Evolutionary conservation across 92 coral and sea anemone genomes (phyloP), one percentile per base, ranked within the genome.

Genomic region (Porites divaricata): DNA sequence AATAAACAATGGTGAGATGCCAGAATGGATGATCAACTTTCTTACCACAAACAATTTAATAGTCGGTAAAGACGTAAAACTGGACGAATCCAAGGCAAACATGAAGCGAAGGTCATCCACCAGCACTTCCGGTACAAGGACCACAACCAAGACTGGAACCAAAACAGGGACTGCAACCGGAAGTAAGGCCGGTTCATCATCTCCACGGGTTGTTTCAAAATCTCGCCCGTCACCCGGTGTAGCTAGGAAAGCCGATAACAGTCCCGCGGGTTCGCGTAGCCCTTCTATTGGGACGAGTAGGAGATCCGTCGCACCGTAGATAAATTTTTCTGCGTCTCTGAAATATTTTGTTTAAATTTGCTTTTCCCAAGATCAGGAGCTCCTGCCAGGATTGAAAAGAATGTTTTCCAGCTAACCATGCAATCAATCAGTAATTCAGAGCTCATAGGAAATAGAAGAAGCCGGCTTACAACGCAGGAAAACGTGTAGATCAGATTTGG

Each of bases 11-110:
- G 95, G 98, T 3, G 98, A 92, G 75, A 94, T 94, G 98, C 98
- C 98, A 8, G 95, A 94, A 35, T 94, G 98, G 98, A 92, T 94
- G 98, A 70, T 89, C 2, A 92, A 94, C 67, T 94, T 94, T 81
- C 95, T 94, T 51, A 85, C 84, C 16, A 89, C 92, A 19, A 94
- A 94, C 75, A 88, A 94, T 78, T 73, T 94, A 17, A 75, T 91
- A 1, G 98, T 94, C 15, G 98, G 93, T n/a, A 85, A 91, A 67
- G 98, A 94, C 65, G 95, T 94, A 28, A 94, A 94, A 63, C 53
- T 94, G 35, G 98, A 94, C 25, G 98, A 94, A 56, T 72, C 75
- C 41, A 89, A 87, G 69, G 74, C 74, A 26, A 28, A 75, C 20
- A 72, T 74, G 25, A 80, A 76, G 45, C 66, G 82, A 45, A 84